Evolutionary conservation across 37 sponge, comb jelly and placozoan species (phyloP).

Genomic region (Aphrocallistes beatrix): DNA sequence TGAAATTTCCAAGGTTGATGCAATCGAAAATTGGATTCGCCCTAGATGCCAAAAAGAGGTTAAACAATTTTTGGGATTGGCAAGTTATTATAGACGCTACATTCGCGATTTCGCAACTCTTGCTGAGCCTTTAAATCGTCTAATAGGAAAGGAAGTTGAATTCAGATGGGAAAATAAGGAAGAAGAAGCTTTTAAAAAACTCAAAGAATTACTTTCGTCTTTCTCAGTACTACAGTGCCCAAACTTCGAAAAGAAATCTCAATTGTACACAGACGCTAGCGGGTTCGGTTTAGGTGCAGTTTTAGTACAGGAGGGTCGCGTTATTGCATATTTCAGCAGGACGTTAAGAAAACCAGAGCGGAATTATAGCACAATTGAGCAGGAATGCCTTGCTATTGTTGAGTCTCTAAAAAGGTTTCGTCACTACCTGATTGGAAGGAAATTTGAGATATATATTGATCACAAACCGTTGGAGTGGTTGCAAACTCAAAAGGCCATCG

Average conservation of each 20-base stretch:
- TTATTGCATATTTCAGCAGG: not conserved
- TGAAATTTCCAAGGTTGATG: not conserved
- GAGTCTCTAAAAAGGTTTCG: not conserved
- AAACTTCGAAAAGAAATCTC: slow-evolving; percentile 22
- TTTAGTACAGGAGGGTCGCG: not conserved
- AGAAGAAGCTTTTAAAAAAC: too few species aligned
- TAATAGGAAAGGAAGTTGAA: too few species aligned
- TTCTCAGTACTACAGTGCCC: too few species aligned
- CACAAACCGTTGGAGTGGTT: slow-evolving; percentile 10
- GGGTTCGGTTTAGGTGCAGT: slow-evolving; percentile 19
- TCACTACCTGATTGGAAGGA: not conserved
- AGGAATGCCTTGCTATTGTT: slow-evolving; percentile 7
- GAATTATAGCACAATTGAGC: not conserved
- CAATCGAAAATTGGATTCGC: slow-evolving; percentile 11
- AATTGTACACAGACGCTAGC: slow-evolving; percentile 27
- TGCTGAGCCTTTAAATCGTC: too few species aligned
- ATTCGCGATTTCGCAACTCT: too few species aligned
- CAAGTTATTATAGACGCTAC: too few species aligned
- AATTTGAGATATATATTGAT: not conserved
- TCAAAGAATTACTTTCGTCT: too few species aligned
- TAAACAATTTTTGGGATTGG: too few species aligned
- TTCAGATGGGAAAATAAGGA: too few species aligned
- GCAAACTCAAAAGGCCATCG: not conserved
- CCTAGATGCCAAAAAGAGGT: slow-evolving; percentile 27
- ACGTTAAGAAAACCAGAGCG: slow-evolving; percentile 13